phyloP scores from a whole-genome alignment of 2,113 vertebrate species.

The Macquaria ambigua region DNA sequence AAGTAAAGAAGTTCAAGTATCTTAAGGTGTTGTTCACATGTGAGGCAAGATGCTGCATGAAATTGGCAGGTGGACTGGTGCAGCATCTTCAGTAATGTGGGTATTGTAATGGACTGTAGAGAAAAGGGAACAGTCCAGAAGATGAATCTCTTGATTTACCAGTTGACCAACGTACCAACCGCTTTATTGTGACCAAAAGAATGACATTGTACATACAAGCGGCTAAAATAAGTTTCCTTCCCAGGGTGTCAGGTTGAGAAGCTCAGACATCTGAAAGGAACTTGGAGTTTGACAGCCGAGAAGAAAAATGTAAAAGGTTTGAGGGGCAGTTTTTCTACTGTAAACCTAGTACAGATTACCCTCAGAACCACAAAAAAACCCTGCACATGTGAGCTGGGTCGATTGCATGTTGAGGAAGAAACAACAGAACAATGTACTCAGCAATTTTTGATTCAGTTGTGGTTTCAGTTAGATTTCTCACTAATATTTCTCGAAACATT shows the following conservation, averaged over 20 bases:
- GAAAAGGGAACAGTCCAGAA: too few species aligned
- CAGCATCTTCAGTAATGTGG: background rate
- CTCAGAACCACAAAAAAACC: background rate
- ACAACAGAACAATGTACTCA: background rate
- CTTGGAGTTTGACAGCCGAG: background rate
- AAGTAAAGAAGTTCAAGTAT: constrained; percentile 29
- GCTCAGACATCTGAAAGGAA: background rate
- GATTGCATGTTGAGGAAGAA: background rate
- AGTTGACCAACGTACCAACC: background rate
- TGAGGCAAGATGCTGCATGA: background rate
- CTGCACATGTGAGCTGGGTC: background rate
- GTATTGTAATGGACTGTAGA: background rate
- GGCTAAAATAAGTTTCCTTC: background rate
- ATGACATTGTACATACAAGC: background rate
- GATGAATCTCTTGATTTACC: background rate
- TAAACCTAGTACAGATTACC: background rate
- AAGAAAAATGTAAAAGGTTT: background rate
- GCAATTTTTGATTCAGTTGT: background rate
- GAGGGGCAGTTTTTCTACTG: background rate
- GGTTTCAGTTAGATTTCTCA: background rate
- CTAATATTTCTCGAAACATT: too few species aligned
- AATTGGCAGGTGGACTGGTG: background rate
- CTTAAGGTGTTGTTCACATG: background rate
- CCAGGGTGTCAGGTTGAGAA: background rate
- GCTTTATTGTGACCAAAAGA: background rate